Conservation (phyloP, 2,113 vertebrate genomes). For the Muscicapa adusta region DNA sequence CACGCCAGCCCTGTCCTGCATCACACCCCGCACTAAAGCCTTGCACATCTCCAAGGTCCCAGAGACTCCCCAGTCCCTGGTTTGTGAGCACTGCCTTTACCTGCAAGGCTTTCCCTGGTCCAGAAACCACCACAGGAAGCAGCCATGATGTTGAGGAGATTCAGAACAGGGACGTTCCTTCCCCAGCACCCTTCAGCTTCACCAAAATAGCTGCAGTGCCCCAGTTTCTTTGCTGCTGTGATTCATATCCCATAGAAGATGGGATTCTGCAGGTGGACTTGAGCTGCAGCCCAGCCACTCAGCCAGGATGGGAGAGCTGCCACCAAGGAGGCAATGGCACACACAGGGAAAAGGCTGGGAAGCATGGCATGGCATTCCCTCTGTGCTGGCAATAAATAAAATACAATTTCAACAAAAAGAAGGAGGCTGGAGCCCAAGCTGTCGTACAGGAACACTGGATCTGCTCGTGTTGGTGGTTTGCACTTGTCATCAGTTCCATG, state of each 20-base stretch:
- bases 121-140: background rate
- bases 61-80: background rate
- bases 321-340: background rate
- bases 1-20: background rate
- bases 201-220: conserved; percentile 53
- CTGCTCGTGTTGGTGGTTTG: background rate
- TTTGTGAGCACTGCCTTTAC: background rate
- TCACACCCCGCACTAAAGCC: background rate
- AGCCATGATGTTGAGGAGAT: background rate
- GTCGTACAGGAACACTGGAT: background rate
- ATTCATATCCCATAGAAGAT: conserved; percentile 2
- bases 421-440: background rate
- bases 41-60: background rate
- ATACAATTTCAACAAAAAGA: too few relatives aligned
- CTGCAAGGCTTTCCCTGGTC: background rate
- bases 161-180: background rate
- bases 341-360: background rate
- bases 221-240: conserved; percentile 42
- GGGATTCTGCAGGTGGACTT: background rate
- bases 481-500: background rate
- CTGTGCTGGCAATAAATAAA: background rate
- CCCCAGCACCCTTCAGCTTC: conserved; percentile 9
- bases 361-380: background rate
- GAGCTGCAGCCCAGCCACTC: background rate
- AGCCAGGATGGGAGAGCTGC: background rate